These are phyloP conservation scores for Microcebus tavaratra DNA, from an alignment of 2,113 vertebrate species.

Conservation along the genomic window DNA sequence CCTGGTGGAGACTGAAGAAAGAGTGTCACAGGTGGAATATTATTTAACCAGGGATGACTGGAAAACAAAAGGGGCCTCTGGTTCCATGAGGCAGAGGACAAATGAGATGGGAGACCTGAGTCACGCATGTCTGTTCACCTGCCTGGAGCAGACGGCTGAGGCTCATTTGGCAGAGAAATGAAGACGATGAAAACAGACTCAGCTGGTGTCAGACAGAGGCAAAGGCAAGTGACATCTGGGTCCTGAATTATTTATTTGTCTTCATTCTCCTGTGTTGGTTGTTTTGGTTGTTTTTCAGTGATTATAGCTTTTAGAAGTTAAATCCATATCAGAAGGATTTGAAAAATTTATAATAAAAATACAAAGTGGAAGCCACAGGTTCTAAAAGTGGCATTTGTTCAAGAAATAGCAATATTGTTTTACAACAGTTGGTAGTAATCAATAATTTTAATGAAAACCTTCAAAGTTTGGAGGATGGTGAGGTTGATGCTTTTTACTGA, in stretches of 20 bases:
- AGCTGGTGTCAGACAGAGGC: neutral
- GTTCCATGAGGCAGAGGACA: neutral
- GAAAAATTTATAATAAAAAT: neutral
- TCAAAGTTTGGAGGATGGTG: neutral
- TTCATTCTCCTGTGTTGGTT: conserved; percentile 37
- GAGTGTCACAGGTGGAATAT: neutral
- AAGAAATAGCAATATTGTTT: neutral
- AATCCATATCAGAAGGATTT: neutral
- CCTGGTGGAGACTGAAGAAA: neutral
- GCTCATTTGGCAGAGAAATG: conserved; percentile 23
- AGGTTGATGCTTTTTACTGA: neutral
- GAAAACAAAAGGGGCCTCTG: neutral
- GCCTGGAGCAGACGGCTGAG: neutral
- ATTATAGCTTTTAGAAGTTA: neutral
- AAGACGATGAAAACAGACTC: neutral
- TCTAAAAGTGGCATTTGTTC: neutral
- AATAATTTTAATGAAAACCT: neutral
- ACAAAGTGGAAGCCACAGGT: neutral
- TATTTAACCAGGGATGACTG: neutral
- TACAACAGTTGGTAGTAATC: neutral
- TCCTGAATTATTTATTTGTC: conserved; percentile 44
- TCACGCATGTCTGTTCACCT: conserved; percentile 28
- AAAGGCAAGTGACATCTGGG: conserved; percentile 15
- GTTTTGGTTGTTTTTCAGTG: neutral
- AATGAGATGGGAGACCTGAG: neutral